Evolutionary conservation across 2,888 invertebrate species (phyloP).

Genomic region (Phlogophora meticulosa): DNA sequence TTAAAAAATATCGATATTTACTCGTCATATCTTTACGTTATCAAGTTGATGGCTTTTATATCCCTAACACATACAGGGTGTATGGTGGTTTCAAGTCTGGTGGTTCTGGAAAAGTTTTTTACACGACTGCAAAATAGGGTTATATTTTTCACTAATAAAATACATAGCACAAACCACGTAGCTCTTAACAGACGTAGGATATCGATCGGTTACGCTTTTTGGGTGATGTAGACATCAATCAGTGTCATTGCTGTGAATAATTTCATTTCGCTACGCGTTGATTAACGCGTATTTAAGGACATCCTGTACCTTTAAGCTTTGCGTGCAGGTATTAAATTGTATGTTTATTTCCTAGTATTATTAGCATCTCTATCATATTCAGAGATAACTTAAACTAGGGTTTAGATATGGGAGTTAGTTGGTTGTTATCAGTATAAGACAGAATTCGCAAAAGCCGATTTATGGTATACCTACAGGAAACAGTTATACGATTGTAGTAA

Average conservation of each 20-base stretch:
- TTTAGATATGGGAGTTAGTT: slow-evolving; percentile 12
- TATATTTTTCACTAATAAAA: neutral
- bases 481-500: too few relatives aligned
- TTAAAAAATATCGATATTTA: slow-evolving; percentile 42
- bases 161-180: neutral
- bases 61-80: slow-evolving; percentile 24
- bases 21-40: slow-evolving; percentile 43
- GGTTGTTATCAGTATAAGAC: neutral
- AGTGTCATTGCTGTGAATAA: slow-evolving; percentile 7
- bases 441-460: neutral
- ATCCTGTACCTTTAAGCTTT: slow-evolving; percentile 14
- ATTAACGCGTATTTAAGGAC: slow-evolving; percentile 12
- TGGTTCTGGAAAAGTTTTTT: neutral
- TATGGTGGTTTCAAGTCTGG: neutral
- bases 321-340: neutral
- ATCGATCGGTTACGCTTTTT: slow-evolving; percentile 15
- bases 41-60: slow-evolving; percentile 31
- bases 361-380: slow-evolving; percentile 8
- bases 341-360: slow-evolving; percentile 15
- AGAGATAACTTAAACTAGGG: slow-evolving; percentile 12
- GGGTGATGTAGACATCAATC: slow-evolving; percentile 11
- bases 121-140: too few relatives aligned
- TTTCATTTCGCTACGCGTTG: neutral
- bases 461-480: neutral
- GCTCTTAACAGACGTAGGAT: neutral